These are phyloP conservation scores for Anneissia japonica DNA, from an alignment of 35 echinoderm and acorn worm genomes.

Conservation along the genomic window DNA sequence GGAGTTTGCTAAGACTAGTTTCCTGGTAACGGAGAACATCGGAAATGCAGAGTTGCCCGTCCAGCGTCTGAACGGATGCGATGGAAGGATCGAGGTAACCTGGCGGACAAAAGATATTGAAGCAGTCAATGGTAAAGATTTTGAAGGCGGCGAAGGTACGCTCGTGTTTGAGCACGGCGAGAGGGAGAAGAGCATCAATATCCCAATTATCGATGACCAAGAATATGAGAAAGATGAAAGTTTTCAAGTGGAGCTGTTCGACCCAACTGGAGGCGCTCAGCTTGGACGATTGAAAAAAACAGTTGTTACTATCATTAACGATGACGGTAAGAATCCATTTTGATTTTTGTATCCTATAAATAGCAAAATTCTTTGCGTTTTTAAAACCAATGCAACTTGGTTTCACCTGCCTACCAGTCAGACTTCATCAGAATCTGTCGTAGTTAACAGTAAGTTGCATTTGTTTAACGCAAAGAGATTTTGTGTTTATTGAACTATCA, in stretches of 20 bases:
- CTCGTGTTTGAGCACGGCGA: conserved; percentile 89
- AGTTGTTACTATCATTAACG: conserved; percentile 91
- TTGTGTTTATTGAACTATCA: no score
- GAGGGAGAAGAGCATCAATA: conserved; percentile 83
- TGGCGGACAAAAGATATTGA: conserved; percentile 92
- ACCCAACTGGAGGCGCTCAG: conserved; percentile 69
- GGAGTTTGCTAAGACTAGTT: conserved; percentile 85
- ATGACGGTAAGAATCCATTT: conserved; percentile 57
- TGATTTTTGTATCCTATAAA: neutral
- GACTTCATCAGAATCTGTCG: no score
- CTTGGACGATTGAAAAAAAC: conserved; percentile 89
- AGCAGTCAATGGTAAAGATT: conserved; percentile 78
- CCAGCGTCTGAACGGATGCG: conserved; percentile 56
- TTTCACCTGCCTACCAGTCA: no score
- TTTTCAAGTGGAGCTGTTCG: conserved; percentile 83
- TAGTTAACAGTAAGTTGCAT: no score
- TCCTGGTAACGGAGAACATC: conserved; percentile 85
- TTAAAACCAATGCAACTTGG: no score
- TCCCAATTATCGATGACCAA: conserved; percentile 93
- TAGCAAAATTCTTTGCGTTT: no score
- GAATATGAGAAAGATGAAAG: conserved; percentile 98
- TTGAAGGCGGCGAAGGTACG: conserved; percentile 64
- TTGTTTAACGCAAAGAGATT: no score
- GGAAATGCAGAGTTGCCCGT: conserved; percentile 61
- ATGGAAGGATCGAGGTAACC: conserved; percentile 73